Evolutionary conservation across 2,888 invertebrate genomes (phyloP).

Genomic region (Siphlonurus alternatus): DNA sequence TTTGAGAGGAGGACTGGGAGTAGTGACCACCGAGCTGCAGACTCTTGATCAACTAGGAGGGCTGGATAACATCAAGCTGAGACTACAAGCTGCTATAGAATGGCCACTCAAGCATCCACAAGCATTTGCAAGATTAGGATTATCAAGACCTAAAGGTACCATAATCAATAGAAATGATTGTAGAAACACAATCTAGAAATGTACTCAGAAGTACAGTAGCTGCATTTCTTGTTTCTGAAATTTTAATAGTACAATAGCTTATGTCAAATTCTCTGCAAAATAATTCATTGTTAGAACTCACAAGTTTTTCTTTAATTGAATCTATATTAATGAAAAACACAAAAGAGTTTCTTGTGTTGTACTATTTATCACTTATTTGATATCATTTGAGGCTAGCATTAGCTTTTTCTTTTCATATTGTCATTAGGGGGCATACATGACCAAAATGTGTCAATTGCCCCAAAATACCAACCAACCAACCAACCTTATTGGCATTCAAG

Average conservation of each 20-base stretch:
- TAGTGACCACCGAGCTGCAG: conserved; percentile 24
- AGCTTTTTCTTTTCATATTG: no score
- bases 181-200: neutral
- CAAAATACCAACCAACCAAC: no score
- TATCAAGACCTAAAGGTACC: conserved; percentile 36
- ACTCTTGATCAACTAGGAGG: conserved; percentile 37
- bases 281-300: neutral
- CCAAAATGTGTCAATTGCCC: no score
- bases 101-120: conserved; percentile 37
- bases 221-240: neutral
- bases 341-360: no score
- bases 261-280: neutral
- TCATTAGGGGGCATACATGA: no score
- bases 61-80: conserved; percentile 31
- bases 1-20: conserved; percentile 29
- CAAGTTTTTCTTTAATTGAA: no score
- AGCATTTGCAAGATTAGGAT: conserved; percentile 34
- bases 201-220: neutral
- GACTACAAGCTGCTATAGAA: conserved; percentile 34
- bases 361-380: no score
- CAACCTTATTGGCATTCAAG: no score
- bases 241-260: neutral
- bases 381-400: no score
- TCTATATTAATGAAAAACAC: no score
- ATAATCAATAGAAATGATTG: neutral